Base-by-base conservation (phyloP, 2,888 invertebrate genomes). In the Rhingia campestris region DNA sequence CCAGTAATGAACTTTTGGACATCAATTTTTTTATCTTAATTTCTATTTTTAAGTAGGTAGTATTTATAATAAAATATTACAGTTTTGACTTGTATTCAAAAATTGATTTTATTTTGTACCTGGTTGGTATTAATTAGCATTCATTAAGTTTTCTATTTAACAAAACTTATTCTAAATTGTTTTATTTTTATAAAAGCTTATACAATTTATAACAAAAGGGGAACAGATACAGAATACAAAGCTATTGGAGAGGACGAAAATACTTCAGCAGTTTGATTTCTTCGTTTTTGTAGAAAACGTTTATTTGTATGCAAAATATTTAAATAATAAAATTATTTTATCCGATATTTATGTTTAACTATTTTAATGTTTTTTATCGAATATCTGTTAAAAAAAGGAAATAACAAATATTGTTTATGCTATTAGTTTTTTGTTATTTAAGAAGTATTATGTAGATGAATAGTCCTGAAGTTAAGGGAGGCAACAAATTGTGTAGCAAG, bases 71-170 rank as follows among this genome's bases (percentile, higher is more conserved):
- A 67, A 67, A 76, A 76, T 76, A 76, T 67, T 59, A 59, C 32
- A 69, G 45, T 53, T 74, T 63, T 51, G 58, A 53, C 30, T 59
- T 66, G 67, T 76, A 69, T 53, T 59, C 59, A 69, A 74, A 69
- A 67, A 43, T 67, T 75, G 30, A 59, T 75, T 67, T 66, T 63
- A 56, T 54, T 67, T 76, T 76, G 75, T 76, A 76, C 75, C 75
- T 69, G 67, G 67, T 76, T 67, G 75, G 75, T 67, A 76, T 76
- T 67, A 67, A 43, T 37, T 61, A 67, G 51, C 43, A 43, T 76
- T 22, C 2, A 22, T 22, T 22, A 2, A 67, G 67, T 59, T 53
- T n/a, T 51, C 6, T 58, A 22, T 61, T 67, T 59, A 51, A 73
- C 56, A 58, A 58, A 22, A 66, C 51, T 72, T 41, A 35, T 10